Evolutionary conservation across 2,888 invertebrate species (phyloP), one percentile per base, ranked within the genome.

Genomic region (Diabrotica balteata): DNA sequence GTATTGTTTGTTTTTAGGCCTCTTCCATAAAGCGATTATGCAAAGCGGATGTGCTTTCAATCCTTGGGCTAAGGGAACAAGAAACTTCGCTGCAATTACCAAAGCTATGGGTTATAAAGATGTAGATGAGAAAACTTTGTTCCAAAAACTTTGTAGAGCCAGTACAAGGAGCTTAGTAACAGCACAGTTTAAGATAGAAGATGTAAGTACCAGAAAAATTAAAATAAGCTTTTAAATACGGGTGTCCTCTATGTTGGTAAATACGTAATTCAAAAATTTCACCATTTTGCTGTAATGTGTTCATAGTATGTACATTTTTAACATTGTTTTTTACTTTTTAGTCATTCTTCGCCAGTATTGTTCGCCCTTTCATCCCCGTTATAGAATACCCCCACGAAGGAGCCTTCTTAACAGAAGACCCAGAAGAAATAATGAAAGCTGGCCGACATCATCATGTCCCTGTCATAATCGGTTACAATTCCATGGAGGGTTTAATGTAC

Each of bases 401-500:
- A 10, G 79, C 82, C 2, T 80, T 84, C 68, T 65, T 84, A 62
- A 69, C 76, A 1, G 79, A 83, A 69, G 71, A 77, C 22, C 83
- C 84, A 4, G 58, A 76, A 11, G 74, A 80, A 50, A 77, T 82
- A n/a, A 70, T 82, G 58, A 75, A 75, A 58, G 71, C 77, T 8
- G 82, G 82, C 17, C 78, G 75, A 45, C 80, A 78, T 64, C 80
- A 79, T 47, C 78, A 84, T 62, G 80, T 84, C 42, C 84, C 84
- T 1, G 68, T 83, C 11, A 79, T 84, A 0, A 79, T 84, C 53
- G 84, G 84, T 9, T 81, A 79, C 57, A 83, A 77, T 45, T 75
- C 77, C 5, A 73, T 77, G 54, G 84, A 84, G 75, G 84, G 84
- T 7, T 75, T 83, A 46, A 71, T 83, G 22, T 78, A 79, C 60